These are phyloP conservation scores for Dolichopus griseipennis DNA, from an alignment of 2,888 invertebrate genomes.

Conservation along the genomic window DNA sequence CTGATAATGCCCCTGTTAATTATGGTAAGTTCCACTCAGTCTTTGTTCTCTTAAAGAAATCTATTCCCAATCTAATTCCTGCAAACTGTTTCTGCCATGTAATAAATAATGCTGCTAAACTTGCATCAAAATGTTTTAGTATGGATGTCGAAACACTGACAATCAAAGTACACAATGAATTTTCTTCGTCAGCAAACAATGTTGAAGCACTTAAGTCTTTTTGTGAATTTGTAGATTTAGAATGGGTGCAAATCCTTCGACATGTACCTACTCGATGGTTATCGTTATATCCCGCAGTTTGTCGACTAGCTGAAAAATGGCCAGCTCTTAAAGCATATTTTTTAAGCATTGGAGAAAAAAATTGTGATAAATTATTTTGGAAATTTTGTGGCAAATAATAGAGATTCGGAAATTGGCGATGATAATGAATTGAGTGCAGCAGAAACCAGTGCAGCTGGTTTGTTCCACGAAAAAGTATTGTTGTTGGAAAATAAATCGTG, in stretches of 20 bases:
- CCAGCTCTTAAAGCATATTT: constrained; percentile 10
- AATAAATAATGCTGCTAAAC: constrained; percentile 1
- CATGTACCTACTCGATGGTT: constrained; percentile 7
- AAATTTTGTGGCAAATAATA: too few species aligned
- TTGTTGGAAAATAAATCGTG: too few species aligned
- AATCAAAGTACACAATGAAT: not conserved
- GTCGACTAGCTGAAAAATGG: not conserved
- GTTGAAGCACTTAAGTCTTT: not conserved
- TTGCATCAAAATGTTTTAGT: not conserved
- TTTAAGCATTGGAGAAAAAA: constrained; percentile 8
- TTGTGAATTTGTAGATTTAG: not conserved
- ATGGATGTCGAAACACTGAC: not conserved
- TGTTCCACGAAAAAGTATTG: too few species aligned
- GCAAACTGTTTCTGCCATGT: constrained; percentile 11
- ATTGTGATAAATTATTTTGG: constrained; percentile 5
- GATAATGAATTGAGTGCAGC: too few species aligned
- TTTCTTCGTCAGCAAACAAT: not conserved
- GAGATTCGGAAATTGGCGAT: too few species aligned
- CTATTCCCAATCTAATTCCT: not conserved
- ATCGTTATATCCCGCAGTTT: not conserved
- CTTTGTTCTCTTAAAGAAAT: constrained; percentile 15
- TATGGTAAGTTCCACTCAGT: constrained; percentile 16
- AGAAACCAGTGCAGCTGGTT: too few species aligned
- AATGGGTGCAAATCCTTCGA: not conserved
- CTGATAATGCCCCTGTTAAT: constrained; percentile 17